Percentiles rank a stretch among this genome's conserved stretches.
These are phyloP conservation scores for Rhynchomys soricoides DNA, from an alignment of 2,113 vertebrate genomes.

Conservation along the genomic window DNA sequence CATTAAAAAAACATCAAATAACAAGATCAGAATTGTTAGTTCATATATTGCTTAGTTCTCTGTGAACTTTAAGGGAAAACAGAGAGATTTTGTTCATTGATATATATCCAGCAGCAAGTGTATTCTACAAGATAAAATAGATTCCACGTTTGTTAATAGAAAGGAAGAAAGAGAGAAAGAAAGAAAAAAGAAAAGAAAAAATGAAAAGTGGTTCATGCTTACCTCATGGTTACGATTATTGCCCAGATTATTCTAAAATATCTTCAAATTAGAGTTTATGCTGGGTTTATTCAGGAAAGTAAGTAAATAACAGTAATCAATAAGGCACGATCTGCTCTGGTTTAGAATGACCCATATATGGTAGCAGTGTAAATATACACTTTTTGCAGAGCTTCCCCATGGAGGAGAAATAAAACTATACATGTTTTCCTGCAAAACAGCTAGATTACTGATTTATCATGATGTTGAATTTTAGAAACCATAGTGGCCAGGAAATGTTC, in stretches of 20 bases:
- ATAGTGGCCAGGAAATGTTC: background rate
- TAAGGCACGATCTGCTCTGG: background rate
- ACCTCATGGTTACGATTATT: background rate
- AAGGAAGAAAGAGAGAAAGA: too few relatives aligned
- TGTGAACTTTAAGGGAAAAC: background rate
- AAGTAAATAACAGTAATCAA: background rate
- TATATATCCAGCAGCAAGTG: background rate
- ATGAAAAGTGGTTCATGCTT: background rate
- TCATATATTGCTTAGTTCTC: background rate
- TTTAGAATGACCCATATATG: background rate
- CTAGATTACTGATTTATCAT: background rate
- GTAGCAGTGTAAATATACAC: background rate
- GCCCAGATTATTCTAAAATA: background rate
- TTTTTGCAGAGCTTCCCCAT: background rate
- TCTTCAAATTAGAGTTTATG: background rate
- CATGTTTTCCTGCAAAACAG: background rate
- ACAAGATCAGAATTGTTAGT: background rate
- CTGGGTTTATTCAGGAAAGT: background rate
- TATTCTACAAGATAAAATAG: background rate
- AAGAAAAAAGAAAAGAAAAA: background rate
- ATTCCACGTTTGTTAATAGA: background rate
- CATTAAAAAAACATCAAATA: background rate
- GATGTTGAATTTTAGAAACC: background rate
- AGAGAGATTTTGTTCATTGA: background rate
- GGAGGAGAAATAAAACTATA: background rate